phyloP scores from a whole-genome alignment of 2,888 invertebrate species.

The Allygus modestus region DNA sequence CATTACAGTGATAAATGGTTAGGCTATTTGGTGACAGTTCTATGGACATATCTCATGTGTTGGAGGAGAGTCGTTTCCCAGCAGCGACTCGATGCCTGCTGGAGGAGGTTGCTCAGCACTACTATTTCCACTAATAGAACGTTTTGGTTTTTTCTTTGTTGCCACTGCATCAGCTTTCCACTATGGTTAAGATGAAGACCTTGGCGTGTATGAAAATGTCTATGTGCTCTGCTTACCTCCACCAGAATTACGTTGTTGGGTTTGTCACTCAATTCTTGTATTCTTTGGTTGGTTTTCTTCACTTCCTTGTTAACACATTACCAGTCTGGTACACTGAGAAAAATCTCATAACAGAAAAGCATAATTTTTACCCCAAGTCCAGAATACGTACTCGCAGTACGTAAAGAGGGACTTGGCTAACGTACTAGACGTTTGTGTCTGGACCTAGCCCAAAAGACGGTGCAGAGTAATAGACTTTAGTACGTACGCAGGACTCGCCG shows the following conservation, averaged over 20 bases:
- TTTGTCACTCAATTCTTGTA: constrained; percentile 6
- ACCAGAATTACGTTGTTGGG: constrained; percentile 12
- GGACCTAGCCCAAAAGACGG: too few relatives aligned
- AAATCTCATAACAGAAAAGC: too few relatives aligned
- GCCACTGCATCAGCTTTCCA: constrained; percentile 14
- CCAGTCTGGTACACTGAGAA: constrained; percentile 34
- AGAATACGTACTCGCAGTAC: too few relatives aligned
- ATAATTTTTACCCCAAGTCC: too few relatives aligned
- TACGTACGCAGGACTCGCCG: neutral
- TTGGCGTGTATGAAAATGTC: constrained; percentile 14
- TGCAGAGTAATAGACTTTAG: constrained; percentile 23
- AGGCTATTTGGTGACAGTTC: neutral
- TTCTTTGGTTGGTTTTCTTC: neutral
- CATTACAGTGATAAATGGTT: constrained; percentile 34
- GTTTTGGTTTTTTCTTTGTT: neutral
- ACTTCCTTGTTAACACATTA: constrained; percentile 29
- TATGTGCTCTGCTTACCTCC: neutral
- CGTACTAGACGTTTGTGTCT: too few relatives aligned
- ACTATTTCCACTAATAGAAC: neutral
- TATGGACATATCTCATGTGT: neutral
- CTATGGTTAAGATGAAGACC: constrained; percentile 8
- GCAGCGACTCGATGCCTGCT: constrained; percentile 10
- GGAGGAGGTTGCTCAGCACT: constrained; percentile 18
- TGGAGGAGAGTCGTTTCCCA: constrained; percentile 23
- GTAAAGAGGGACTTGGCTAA: too few relatives aligned